A percentile compares a stretch with the other conserved stretches of the same genome.
Evolutionary conservation across 30 jellyfish, hydroid and myxozoan species (phyloP).

Genomic region (Hydractinia symbiolongicarpus): DNA sequence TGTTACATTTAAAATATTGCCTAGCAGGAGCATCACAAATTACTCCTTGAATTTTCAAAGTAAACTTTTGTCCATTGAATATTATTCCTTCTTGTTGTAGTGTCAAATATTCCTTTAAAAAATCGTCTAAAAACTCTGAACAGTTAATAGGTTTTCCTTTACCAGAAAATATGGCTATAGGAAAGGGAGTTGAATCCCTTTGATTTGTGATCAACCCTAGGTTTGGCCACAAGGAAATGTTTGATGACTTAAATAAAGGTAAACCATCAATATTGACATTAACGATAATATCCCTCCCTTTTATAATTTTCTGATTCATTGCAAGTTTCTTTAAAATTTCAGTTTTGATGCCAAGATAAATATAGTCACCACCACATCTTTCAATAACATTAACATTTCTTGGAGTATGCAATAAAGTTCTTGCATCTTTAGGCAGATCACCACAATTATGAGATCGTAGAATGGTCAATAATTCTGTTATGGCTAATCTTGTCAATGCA

Average conservation of each 20-base stretch:
- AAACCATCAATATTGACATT: constrained; percentile 20
- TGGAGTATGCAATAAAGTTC: constrained; percentile 30
- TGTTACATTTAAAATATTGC: constrained; percentile 29
- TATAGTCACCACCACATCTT: constrained; percentile 29
- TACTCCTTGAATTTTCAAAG: background rate
- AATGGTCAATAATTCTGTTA: background rate
- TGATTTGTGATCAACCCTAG: constrained; percentile 16
- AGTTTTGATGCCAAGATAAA: constrained; percentile 5
- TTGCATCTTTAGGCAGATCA: constrained; percentile 32
- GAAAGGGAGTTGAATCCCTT: background rate
- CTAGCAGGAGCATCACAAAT: constrained; percentile 50
- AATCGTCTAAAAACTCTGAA: constrained; percentile 29
- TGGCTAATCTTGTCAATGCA: background rate
- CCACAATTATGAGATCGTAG: constrained; percentile 4
- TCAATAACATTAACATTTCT: constrained; percentile 1
- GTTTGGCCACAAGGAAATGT: constrained; percentile 45
- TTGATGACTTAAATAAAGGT: constrained; percentile 31
- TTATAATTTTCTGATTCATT: background rate
- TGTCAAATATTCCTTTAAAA: constrained; percentile 14
- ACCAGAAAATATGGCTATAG: constrained; percentile 9
- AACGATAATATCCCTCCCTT: background rate
- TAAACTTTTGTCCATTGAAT: background rate
- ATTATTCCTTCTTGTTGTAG: constrained; percentile 1
- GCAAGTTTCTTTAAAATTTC: background rate
- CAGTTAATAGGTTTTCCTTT: constrained; percentile 14